Evolutionary conservation across 2,888 invertebrate genomes (phyloP), one percentile per base, ranked within the genome.

Genomic region (Alcis repandata): DNA sequence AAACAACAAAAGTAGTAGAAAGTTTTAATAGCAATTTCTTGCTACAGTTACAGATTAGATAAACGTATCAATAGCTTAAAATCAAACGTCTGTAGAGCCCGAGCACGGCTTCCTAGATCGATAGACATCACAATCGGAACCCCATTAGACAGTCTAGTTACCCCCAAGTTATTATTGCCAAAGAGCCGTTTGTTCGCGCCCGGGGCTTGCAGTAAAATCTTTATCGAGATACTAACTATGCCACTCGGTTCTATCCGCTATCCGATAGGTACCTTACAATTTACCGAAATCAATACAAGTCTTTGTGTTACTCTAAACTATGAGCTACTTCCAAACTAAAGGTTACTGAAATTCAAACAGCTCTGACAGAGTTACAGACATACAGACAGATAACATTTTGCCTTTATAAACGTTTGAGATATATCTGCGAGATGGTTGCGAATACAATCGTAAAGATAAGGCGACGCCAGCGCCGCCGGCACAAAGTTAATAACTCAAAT

Each of bases 401-500:
- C 36, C 9, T 51, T 36, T 51, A 19, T 36, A 20, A 10, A 20
- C 10, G 36, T 85, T 84, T 67, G 68, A 61, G 70, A 69, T 64
- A 58, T 68, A 51, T 68, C 84, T 74, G 74, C 61, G 74, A 79
- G 80, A 86, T 86, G 79, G 84, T 79, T 80, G 84, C 79, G 78
- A 80, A 82, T 77, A 82, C 83, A 82, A 80, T 81, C 80, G 78
- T 78, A 77, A 77, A 85, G 88, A 87, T 84, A 83, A 77, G 79
- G 69, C 70, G 69, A 53, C 68, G 63, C 73, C 46, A 63, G 61
- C 61, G 73, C 82, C 81, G 75, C 74, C 67, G 78, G 83, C 79
- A 72, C 70, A 74, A 76, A 76, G 75, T 82, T 82, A 82, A 82
- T 88, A 86, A 88, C 84, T 87, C 86, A 85, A 80, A 85, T 87